These are phyloP conservation scores for Nasonia vitripennis DNA, from an alignment of 1,140 invertebrate species.

Conservation along the genomic window DNA sequence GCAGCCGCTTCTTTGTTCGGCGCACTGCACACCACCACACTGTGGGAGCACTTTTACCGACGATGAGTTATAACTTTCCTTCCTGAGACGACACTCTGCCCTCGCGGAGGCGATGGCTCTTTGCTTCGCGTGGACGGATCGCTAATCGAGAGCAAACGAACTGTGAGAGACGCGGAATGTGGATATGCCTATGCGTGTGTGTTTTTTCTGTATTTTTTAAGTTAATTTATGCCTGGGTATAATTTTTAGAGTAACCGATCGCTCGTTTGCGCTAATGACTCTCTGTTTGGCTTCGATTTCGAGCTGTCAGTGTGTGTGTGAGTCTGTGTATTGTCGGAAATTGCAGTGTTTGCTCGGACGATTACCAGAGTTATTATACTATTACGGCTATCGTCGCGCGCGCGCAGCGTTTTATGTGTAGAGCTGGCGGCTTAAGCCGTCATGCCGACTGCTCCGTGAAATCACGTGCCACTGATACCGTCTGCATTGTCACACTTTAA, in stretches of 20 bases:
- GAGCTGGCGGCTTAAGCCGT: not conserved
- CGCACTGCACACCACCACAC: not conserved
- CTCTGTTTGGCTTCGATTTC: not conserved
- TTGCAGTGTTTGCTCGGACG: not conserved
- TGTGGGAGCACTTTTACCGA: not conserved
- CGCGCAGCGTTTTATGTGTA: not conserved
- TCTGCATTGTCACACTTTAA: not conserved
- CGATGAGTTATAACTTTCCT: not conserved
- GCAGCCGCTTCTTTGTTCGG: not conserved
- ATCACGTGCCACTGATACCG: not conserved
- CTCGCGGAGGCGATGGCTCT: not conserved
- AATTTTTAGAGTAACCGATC: not conserved
- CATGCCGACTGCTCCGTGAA: not conserved
- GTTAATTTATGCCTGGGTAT: not conserved
- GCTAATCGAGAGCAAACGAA: conserved; percentile 12
- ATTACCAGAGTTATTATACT: not conserved
- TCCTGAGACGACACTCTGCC: not conserved
- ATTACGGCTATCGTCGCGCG: not conserved
- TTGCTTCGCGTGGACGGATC: not conserved
- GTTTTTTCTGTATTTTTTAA: not conserved
- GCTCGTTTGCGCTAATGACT: not conserved
- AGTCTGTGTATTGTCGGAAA: not conserved
- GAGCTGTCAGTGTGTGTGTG: too few species aligned
- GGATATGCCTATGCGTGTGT: not conserved
- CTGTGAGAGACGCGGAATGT: not conserved